Base-by-base conservation (phyloP, 1,140 invertebrate genomes). In the Aphaenogaster floridana region DNA sequence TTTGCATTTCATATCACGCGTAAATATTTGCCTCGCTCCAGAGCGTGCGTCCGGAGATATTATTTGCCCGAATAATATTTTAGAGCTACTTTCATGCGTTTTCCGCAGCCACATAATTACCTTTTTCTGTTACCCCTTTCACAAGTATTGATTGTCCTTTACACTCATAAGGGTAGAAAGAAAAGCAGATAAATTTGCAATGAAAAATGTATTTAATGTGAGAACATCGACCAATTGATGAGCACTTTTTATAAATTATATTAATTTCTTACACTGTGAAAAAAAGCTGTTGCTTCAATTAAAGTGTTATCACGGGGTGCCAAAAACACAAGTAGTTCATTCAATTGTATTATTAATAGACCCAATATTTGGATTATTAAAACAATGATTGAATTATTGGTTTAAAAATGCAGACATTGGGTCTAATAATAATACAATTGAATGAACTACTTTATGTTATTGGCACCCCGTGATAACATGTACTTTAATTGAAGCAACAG, bases 1-100 rank as follows among this genome's bases (percentile, higher is more conserved):
- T 90, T 90, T 90, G 76, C 83, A 89, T 90, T 89, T 90, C 83
- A 86, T 90, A 80, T 63, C 54, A 54, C 61, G 59, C 61, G 61
- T 86, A 90, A 90, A 90, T 89, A 89, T 90, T 90, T 90, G 61
- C 54, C 9, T 15, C 17, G 45, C 50, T 28, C 11, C 52, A 71
- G 7, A 48, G 2, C 66, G 28, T 39, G 21, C 45, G 13, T 45
- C 42, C 39, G 3, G 34, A 88, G 80, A 87, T 86, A 86, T 89
- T 90, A 87, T 89, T 78, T 78, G 28, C 11, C 21, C 5, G 71
- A 79, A 74, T 79, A 68, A 59, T 76, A 84, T 90, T 84, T 89
- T 72, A 87, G 48, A 89, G 57, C 15, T 71, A 34, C 80, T n/a
- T 52, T 34, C 17, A 13, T 59, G n/a, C 57, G 42, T 21, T 81